Evolutionary conservation across 1,140 invertebrate genomes (phyloP), one percentile per base, ranked within the genome.

Genomic region (Zaprionus nigranus): DNA sequence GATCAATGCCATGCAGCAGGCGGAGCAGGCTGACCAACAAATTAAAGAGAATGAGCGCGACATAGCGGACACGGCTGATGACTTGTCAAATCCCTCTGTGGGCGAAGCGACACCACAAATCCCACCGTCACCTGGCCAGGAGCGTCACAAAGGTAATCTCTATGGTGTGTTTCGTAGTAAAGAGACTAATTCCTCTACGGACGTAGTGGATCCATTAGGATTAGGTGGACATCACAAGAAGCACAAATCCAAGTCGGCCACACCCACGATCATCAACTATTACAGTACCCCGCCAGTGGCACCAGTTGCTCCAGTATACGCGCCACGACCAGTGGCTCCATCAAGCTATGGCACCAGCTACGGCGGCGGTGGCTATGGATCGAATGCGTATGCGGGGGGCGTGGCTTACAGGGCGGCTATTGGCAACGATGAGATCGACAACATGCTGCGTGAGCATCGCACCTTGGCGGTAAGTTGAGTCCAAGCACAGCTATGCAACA

Each of bases 121-220:
- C 78, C 30, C 79, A 9, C 72, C 84, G 12, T 66, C 62, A 30
- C 30, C 49, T 20, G 77, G 53, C 20, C 66, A 78, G 70, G 84
- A 78, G 26, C 79, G 91, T 5, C 79, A 83, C 61, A 91, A 90
- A 92, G 91, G 91, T 92, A 92, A 92, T 88, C 84, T 92, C 49
- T 92, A 64, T 65, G 90, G 84, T 12, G 82, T 92, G 43, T 82
- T 90, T 36, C 91, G 71, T 38, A 78, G 36, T 49, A 63, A 54
- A 60, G 59, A 74, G 28, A 61, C 76, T 67, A 72, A 78, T 56
- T 57, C 57, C n/a, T 77, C 20, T 12, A 28, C 69, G 51, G 49
- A 46, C 2, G 63, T 75, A 83, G 78, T 58, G 59, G 78, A 84
- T 56, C 0, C 64, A 1, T 22, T 90, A 12, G 85, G 81, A 6